phyloP scores from a whole-genome alignment of 2,113 vertebrate species.

The Sula dactylatra region DNA sequence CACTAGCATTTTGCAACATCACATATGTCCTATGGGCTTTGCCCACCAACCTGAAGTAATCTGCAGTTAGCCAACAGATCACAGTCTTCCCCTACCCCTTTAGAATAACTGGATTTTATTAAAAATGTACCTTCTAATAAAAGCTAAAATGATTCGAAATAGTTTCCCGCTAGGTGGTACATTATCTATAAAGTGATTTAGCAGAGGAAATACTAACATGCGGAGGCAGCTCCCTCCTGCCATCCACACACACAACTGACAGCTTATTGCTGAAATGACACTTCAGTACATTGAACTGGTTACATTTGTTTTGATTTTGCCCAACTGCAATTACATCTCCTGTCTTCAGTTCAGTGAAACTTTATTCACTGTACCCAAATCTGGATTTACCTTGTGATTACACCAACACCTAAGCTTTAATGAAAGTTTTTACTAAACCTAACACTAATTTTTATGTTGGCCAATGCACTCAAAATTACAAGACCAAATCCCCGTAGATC shows the following conservation, averaged over 20 bases:
- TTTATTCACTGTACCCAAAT: background rate
- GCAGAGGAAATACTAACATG: background rate
- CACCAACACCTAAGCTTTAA: background rate
- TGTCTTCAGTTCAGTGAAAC: background rate
- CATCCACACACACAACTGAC: background rate
- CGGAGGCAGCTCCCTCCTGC: background rate
- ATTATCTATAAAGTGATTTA: background rate
- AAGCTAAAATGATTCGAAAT: background rate
- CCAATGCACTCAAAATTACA: background rate
- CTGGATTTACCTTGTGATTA: background rate
- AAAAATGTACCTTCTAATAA: background rate
- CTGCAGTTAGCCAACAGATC: background rate
- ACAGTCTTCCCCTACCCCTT: background rate
- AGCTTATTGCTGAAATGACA: background rate
- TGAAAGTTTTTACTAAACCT: background rate
- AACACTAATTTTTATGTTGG: background rate
- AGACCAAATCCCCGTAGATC: background rate
- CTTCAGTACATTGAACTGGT: background rate
- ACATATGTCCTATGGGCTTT: accelerated
- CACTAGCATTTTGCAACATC: background rate
- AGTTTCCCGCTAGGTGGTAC: background rate
- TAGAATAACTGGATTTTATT: background rate
- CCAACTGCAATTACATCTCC: background rate
- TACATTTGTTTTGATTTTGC: background rate
- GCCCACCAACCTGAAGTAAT: background rate